Evolutionary conservation across 2,797 vertebrate genomes (phyloP), one percentile per base, ranked within the genome.

Genomic region (Sternarchorhynchus goeldii): DNA sequence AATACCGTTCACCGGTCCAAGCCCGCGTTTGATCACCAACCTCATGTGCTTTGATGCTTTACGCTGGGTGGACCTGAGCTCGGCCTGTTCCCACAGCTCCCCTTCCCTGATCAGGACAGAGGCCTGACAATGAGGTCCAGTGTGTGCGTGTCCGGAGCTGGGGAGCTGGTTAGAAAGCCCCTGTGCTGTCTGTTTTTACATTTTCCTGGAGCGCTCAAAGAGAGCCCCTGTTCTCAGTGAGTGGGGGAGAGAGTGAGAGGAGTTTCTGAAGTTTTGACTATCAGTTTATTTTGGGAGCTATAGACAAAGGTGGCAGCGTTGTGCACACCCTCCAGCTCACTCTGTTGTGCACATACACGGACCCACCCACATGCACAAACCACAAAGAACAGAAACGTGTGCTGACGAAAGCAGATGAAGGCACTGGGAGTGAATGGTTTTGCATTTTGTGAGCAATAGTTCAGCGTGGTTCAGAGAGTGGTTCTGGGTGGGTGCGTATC

Each of bases 51-150:
- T 36, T 20, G 60, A 36, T 58, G n/a, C n/a, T 5, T 7, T 36
- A 36, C 12, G 55, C 50, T 18, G 6, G 10, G 60, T 45, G 53
- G 50, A 69, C 64, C 74, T 83, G 36, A 65, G 76, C 57, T 57
- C 36, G 41, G 76, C 78, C 76, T 75, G 80, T 87, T 88, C 86
- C 86, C 87, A 88, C 88, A 87, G 81, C 88, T 86, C 87, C 87
- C 85, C 65, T 80, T 87, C 85, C 79, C 74, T 75, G 57, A 62
- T 74, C 41, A 45, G 68, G 62, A 83, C 73, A 57, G 17, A 50
- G 21, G 64, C 53, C 56, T 83, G 83, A 89, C 88, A 88, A 88
- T 88, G 85, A 84, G 73, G 78, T 62, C 81, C 82, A 87, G 87
- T 89, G 87, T 87, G 82, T 86, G 82, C 1, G 0, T 81, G 74